phyloP scores from a whole-genome alignment of 2,888 invertebrate genomes.

The Drosophila neonasuta region DNA sequence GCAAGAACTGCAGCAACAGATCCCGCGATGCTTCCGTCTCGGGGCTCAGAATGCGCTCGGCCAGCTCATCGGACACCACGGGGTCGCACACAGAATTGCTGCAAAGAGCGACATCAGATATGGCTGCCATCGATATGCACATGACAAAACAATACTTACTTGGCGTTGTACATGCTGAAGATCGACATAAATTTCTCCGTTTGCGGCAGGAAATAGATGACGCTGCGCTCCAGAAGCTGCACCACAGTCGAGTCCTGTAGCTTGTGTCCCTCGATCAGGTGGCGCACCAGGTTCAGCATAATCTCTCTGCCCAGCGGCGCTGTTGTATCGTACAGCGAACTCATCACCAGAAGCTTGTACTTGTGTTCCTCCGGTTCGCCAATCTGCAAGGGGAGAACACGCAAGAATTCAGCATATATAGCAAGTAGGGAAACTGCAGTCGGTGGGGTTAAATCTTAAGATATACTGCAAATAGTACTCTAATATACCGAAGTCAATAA shows the following conservation, averaged over 20 bases:
- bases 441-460: too few relatives aligned
- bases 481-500: too few relatives aligned
- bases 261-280: constrained; percentile 88
- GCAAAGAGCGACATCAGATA: neutral
- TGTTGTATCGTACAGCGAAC: constrained; percentile 89
- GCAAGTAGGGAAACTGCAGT: too few relatives aligned
- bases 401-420: neutral
- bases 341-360: constrained; percentile 91
- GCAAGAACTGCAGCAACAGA: constrained; percentile 86
- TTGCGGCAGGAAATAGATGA: constrained; percentile 90
- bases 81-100: constrained; percentile 81
- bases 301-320: constrained; percentile 94
- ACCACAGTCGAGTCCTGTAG: constrained; percentile 87
- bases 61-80: constrained; percentile 84
- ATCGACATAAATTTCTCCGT: constrained; percentile 75
- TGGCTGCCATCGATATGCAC: too few relatives aligned
- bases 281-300: constrained; percentile 90
- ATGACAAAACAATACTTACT: constrained; percentile 62
- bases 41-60: constrained; percentile 84
- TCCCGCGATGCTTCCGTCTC: constrained; percentile 74
- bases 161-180: constrained; percentile 71
- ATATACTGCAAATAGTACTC: too few relatives aligned
- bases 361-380: constrained; percentile 91
- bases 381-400: constrained; percentile 83
- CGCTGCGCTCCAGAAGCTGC: constrained; percentile 86